phyloP scores from a whole-genome alignment of 2,888 invertebrate genomes.

The Drosophila paracracens region DNA sequence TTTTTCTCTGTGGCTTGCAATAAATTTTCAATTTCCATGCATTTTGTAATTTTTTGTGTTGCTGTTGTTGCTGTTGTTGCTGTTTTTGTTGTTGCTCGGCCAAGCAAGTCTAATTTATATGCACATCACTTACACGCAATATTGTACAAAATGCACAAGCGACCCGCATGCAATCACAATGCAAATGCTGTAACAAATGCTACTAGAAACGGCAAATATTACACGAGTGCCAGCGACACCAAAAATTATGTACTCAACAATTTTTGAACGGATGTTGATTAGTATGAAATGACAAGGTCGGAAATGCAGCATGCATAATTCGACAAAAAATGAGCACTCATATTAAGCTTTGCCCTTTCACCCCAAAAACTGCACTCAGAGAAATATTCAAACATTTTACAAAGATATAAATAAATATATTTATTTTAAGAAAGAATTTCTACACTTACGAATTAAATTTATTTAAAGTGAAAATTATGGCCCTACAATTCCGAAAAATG shows the following conservation, averaged over 20 bases:
- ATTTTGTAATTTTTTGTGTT: slow-evolving; percentile 26
- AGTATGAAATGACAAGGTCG: slow-evolving; percentile 78
- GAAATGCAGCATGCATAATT: slow-evolving; percentile 56
- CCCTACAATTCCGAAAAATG: neutral
- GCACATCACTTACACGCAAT: slow-evolving; percentile 67
- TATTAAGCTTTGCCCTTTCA: neutral
- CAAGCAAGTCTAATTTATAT: slow-evolving; percentile 72
- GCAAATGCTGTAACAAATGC: slow-evolving; percentile 40
- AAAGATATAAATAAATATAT: neutral
- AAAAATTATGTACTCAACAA: slow-evolving; percentile 33
- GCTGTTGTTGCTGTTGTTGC: slow-evolving; percentile 1
- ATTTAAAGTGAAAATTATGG: neutral
- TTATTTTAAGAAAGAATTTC: neutral
- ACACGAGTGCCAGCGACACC: neutral
- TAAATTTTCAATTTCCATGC: slow-evolving; percentile 72
- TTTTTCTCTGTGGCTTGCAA: slow-evolving; percentile 43
- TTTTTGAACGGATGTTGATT: slow-evolving; percentile 77
- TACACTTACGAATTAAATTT: neutral
- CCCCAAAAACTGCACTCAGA: neutral
- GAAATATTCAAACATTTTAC: neutral
- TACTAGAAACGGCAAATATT: slow-evolving; percentile 39
- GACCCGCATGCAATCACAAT: slow-evolving; percentile 37
- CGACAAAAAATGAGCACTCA: slow-evolving; percentile 3
- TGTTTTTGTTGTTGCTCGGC: neutral
- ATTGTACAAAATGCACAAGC: slow-evolving; percentile 31